Conservation (phyloP, 2,888 invertebrate species). For the Caenorhabditis angaria region DNA sequence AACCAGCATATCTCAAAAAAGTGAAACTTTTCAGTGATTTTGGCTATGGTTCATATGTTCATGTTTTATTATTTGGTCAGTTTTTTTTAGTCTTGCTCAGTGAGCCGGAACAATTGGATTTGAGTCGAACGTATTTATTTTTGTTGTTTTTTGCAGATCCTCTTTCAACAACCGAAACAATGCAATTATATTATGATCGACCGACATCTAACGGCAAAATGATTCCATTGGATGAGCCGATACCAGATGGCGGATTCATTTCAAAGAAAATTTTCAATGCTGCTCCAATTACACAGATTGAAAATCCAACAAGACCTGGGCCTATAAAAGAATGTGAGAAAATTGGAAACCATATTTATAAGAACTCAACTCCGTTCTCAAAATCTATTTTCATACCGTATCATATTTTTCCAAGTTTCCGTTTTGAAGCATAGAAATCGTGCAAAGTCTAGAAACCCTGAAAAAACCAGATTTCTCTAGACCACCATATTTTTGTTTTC, state of each 20-base stretch:
- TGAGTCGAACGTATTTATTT: not conserved
- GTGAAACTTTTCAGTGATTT: constrained; percentile 57
- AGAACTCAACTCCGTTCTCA: too few relatives aligned
- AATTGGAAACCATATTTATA: not conserved
- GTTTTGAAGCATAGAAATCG: too few relatives aligned
- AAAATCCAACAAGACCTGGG: constrained; percentile 48
- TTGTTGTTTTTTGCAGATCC: constrained; percentile 44
- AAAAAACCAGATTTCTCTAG: not conserved
- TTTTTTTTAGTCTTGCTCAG: constrained; percentile 4
- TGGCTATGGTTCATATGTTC: constrained; percentile 59
- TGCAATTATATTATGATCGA: constrained; percentile 64
- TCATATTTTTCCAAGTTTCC: too few relatives aligned
- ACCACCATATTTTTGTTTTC: not conserved
- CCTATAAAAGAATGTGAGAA: constrained; percentile 54
- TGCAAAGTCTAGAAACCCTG: too few relatives aligned
- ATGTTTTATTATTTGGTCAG: constrained; percentile 62
- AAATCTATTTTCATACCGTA: too few relatives aligned
- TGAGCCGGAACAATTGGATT: constrained; percentile 3
- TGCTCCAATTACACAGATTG: constrained; percentile 52
- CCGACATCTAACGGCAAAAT: constrained; percentile 54
- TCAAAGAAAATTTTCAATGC: constrained; percentile 60
- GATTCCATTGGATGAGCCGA: constrained; percentile 60
- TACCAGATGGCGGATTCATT: constrained; percentile 63
- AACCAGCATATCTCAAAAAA: constrained; percentile 61
- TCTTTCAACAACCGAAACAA: constrained; percentile 55